Conservation (phyloP, 2,888 invertebrate genomes). For the Chaetogeoica ovagalla region DNA sequence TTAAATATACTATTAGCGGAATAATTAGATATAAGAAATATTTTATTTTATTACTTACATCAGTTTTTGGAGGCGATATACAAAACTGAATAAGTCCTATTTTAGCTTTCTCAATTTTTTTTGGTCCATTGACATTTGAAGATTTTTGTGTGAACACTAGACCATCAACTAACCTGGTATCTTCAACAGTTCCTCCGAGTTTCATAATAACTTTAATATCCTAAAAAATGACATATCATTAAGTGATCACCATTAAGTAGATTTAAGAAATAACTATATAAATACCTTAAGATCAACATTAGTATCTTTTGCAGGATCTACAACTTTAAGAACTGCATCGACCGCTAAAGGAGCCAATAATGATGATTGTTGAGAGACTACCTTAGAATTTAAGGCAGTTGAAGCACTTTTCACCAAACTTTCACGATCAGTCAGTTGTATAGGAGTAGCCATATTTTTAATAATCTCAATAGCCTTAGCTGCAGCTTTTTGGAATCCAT, state of each 20-base stretch:
- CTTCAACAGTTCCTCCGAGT: constrained; percentile 95
- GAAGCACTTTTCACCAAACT: constrained; percentile 92
- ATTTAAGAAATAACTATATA: not conserved
- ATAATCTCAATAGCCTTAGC: constrained; percentile 76
- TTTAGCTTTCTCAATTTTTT: constrained; percentile 94
- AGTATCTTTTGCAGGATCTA: constrained; percentile 71
- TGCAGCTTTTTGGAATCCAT: constrained; percentile 90
- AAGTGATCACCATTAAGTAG: not conserved
- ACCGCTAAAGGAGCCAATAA: constrained; percentile 95
- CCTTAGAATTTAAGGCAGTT: constrained; percentile 97
- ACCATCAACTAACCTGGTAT: constrained; percentile 94
- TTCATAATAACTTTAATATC: constrained; percentile 97
- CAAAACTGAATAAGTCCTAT: constrained; percentile 99
- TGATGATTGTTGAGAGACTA: constrained; percentile 96
- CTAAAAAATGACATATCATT: constrained; percentile 56
- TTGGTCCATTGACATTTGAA: constrained; percentile 88
- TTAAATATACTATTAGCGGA: not conserved
- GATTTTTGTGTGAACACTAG: constrained; percentile 89
- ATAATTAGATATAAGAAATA: not conserved
- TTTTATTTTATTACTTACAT: constrained; percentile 66
- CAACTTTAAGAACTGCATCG: constrained; percentile 88
- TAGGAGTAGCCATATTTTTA: constrained; percentile 79
- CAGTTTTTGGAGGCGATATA: constrained; percentile 98
- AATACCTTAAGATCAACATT: constrained; percentile 81
- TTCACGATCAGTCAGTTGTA: constrained; percentile 83